These are phyloP conservation scores for Aethes cnicana DNA, from an alignment of 2,888 invertebrate genomes.

Conservation along the genomic window DNA sequence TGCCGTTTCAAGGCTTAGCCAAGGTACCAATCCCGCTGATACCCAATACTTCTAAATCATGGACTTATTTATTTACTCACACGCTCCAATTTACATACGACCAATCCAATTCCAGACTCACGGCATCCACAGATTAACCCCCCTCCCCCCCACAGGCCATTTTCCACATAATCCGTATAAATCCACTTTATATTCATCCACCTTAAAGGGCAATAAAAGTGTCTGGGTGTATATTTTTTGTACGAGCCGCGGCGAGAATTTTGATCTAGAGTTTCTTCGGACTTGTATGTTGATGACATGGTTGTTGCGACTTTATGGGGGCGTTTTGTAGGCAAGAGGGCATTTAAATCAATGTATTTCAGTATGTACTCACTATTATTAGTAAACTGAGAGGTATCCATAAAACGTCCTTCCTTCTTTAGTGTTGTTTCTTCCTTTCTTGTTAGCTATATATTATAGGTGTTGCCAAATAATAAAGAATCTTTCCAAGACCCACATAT, in stretches of 20 bases:
- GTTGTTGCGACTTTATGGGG: too few relatives aligned
- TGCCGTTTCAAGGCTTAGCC: conserved; percentile 15
- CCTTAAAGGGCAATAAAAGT: conserved; percentile 79
- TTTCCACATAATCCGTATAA: conserved; percentile 75
- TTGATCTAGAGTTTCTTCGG: conserved; percentile 7
- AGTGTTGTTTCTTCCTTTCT: too few relatives aligned
- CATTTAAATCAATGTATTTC: too few relatives aligned
- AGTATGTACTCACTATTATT: too few relatives aligned
- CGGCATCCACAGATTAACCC: conserved; percentile 71
- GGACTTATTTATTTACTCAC: conserved; percentile 77
- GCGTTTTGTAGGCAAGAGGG: too few relatives aligned
- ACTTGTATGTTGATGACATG: too few relatives aligned
- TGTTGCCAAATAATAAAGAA: too few relatives aligned
- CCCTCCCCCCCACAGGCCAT: conserved; percentile 54
- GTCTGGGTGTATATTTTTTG: conserved; percentile 58
- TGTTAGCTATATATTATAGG: too few relatives aligned
- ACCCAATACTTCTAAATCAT: conserved; percentile 69
- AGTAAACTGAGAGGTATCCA: too few relatives aligned
- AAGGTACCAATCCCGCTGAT: conserved; percentile 56
- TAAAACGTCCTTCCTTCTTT: too few relatives aligned
- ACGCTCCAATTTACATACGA: conserved; percentile 76
- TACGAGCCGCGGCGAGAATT: conserved; percentile 18
- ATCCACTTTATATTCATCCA: conserved; percentile 82
- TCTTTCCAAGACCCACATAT: too few relatives aligned
- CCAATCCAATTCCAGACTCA: conserved; percentile 77